These are phyloP conservation scores for Saccostrea echinata DNA, from an alignment of 1,140 invertebrate species.

Conservation along the genomic window DNA sequence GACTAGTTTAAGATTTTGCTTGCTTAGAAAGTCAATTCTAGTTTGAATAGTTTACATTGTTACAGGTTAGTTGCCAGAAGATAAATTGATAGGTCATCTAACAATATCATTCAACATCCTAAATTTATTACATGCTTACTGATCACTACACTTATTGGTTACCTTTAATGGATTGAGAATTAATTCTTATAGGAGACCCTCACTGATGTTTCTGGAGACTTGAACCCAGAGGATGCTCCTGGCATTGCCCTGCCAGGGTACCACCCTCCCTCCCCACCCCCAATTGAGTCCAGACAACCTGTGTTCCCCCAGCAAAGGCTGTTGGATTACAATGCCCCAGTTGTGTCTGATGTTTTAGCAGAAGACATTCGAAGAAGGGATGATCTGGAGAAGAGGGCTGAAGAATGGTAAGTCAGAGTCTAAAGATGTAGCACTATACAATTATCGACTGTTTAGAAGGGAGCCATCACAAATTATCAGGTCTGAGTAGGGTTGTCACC, in stretches of 20 bases:
- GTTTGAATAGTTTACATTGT: too few relatives aligned
- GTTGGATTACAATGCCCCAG: constrained; percentile 50
- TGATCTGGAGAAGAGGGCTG: constrained; percentile 70
- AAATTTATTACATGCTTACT: too few relatives aligned
- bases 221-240: constrained; percentile 63
- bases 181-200: constrained; percentile 29
- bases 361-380: constrained; percentile 72
- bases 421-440: too few relatives aligned
- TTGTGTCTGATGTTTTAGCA: constrained; percentile 70
- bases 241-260: constrained; percentile 75
- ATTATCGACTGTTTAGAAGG: too few relatives aligned
- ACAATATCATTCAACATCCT: too few relatives aligned
- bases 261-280: constrained; percentile 61
- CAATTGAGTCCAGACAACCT: constrained; percentile 56
- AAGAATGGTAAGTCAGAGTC: constrained; percentile 72
- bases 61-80: too few relatives aligned
- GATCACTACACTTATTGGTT: neutral
- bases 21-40: too few relatives aligned
- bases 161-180: neutral
- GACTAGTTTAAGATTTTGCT: too few relatives aligned
- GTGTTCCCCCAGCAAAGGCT: constrained; percentile 63
- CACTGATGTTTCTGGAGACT: constrained; percentile 57
- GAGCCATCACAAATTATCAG: too few relatives aligned
- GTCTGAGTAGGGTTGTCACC: too few relatives aligned
- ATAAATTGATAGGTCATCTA: too few relatives aligned